Evolutionary conservation across 2,113 vertebrate genomes (phyloP).

Genomic region (Salvelinus sp.): DNA sequence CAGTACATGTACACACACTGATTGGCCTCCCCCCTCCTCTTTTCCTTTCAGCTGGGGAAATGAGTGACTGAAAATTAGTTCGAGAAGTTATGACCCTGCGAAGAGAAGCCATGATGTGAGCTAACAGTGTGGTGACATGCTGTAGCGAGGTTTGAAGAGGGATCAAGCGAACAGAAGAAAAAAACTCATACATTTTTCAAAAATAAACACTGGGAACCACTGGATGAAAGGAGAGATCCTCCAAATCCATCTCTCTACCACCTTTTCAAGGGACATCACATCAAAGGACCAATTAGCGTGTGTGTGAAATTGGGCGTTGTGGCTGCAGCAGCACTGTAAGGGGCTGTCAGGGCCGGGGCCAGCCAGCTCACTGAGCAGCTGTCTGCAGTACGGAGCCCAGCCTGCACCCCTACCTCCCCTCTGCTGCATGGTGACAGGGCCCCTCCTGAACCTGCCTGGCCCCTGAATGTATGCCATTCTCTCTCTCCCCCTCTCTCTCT

Average conservation of each 20-base stretch:
- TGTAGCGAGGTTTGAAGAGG: conserved; percentile 3
- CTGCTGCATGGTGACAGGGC: conserved; percentile 52
- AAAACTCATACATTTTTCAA: conserved; percentile 49
- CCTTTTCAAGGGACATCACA: conserved; percentile 82
- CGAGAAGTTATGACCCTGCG: conserved; percentile 66
- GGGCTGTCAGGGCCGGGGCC: conserved; percentile 64
- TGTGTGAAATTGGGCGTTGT: conserved; percentile 83
- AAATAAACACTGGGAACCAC: conserved; percentile 72
- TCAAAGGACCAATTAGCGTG: conserved; percentile 99
- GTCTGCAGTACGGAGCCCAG: conserved; percentile 61
- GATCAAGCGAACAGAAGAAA: conserved; percentile 14
- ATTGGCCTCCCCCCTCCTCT: neutral
- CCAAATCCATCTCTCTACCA: conserved; percentile 71
- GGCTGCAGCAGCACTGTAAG: conserved; percentile 61
- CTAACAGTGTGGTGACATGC: conserved; percentile 20
- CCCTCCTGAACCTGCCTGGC: conserved; percentile 59
- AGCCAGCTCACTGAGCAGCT: conserved; percentile 53
- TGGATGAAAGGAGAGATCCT: conserved; percentile 57
- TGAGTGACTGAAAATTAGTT: conserved; percentile 78
- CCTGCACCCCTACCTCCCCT: conserved; percentile 36
- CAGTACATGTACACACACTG: conserved; percentile 12
- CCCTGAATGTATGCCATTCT: conserved; percentile 66
- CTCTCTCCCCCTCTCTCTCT: conserved; percentile 31
- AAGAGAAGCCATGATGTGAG: conserved; percentile 64
- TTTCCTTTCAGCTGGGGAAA: conserved; percentile 62